Percentiles rank a stretch among this genome's conserved stretches.
phyloP scores from a whole-genome alignment of 2,797 vertebrate species.

The Sarcoramphus papa region DNA sequence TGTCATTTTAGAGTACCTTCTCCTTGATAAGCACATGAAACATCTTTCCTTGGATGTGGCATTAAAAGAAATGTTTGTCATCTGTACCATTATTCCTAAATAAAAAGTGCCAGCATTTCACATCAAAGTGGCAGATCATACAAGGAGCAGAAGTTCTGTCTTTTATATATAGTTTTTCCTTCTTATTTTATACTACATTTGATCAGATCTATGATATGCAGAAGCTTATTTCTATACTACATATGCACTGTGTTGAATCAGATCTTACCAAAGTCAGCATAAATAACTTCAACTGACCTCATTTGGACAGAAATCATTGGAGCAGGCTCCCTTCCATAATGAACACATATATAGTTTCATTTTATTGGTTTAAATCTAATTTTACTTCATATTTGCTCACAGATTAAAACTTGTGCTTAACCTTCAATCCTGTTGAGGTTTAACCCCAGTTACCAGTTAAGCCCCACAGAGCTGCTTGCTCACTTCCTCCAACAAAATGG shows the following conservation, averaged over 20 bases:
- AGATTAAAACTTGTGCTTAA: neutral
- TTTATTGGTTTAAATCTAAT: neutral
- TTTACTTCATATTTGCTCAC: neutral
- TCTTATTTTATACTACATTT: neutral
- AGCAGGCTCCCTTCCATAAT: neutral
- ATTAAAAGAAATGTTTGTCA: neutral
- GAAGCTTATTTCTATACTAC: neutral
- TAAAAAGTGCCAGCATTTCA: neutral
- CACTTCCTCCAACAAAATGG: rapidly evolving
- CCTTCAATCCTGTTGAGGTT: neutral
- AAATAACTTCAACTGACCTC: neutral
- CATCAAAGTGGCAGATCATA: neutral
- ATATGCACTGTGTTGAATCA: neutral
- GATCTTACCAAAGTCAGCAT: neutral
- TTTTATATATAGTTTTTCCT: neutral
- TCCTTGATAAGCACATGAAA: neutral
- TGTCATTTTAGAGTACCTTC: neutral
- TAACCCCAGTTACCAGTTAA: neutral
- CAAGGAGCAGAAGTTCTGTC: neutral
- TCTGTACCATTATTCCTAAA: neutral
- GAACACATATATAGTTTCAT: neutral
- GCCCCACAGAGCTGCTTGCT: neutral
- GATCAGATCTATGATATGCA: neutral
- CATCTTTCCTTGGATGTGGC: neutral
- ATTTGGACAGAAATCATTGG: neutral